phyloP scores from a whole-genome alignment of 2,113 vertebrate genomes.

The Galeopterus variegatus region DNA sequence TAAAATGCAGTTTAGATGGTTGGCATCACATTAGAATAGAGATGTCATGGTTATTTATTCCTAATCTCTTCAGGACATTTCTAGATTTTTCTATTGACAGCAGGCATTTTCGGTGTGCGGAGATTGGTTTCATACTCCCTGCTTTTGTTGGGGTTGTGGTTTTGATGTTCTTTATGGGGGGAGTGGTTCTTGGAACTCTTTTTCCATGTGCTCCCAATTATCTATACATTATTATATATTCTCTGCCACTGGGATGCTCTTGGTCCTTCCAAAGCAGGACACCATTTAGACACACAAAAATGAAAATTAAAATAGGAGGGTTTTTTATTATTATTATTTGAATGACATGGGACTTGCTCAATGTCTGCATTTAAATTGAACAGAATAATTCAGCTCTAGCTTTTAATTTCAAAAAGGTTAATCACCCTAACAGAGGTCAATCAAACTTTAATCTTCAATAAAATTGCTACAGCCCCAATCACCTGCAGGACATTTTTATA shows the following conservation, averaged over 20 bases:
- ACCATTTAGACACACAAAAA: slow-evolving; percentile 83
- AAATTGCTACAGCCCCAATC: slow-evolving; percentile 88
- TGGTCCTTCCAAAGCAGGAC: slow-evolving; percentile 81
- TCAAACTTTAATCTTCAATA: slow-evolving; percentile 91
- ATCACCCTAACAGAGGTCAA: slow-evolving; percentile 91
- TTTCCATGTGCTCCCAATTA: slow-evolving; percentile 21
- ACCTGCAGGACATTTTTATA: slow-evolving; percentile 89
- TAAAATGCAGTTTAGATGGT: not conserved
- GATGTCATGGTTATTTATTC: not conserved
- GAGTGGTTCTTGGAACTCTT: not conserved
- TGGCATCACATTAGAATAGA: not conserved
- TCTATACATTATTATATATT: slow-evolving; percentile 55
- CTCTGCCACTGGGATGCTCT: slow-evolving; percentile 68
- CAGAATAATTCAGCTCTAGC: slow-evolving; percentile 87
- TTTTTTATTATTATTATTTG: slow-evolving; percentile 82
- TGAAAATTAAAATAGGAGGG: slow-evolving; percentile 85
- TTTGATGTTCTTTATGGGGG: not conserved
- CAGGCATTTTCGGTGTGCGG: not conserved
- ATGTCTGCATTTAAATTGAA: slow-evolving; percentile 91
- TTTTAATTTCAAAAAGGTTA: slow-evolving; percentile 92
- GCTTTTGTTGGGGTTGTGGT: not conserved
- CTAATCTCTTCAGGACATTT: slow-evolving; percentile 74
- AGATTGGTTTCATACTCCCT: not conserved
- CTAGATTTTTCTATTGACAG: slow-evolving; percentile 33
- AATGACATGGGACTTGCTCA: slow-evolving; percentile 79